Evolutionary conservation across 2,113 vertebrate genomes (phyloP).

Genomic region (Ciconia stormi): DNA sequence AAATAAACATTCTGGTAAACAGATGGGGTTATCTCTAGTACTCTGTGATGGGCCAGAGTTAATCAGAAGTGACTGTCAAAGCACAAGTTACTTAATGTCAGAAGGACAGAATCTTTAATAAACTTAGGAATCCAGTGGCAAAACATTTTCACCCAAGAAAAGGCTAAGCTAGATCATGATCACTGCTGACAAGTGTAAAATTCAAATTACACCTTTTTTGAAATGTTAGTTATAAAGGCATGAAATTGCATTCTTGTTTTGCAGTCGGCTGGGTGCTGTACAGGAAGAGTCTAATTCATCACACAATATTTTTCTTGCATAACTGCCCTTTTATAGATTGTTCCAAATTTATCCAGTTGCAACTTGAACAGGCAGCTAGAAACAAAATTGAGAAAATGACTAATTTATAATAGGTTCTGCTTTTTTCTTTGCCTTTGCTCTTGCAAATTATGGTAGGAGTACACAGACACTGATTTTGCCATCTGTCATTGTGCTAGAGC

Average conservation of each 20-base stretch:
- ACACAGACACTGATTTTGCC: neutral
- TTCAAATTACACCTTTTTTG: neutral
- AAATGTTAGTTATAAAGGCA: constrained; percentile 29
- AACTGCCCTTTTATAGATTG: constrained; percentile 1
- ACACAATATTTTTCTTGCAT: neutral
- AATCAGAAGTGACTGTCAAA: neutral
- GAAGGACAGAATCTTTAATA: neutral
- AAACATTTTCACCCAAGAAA: neutral
- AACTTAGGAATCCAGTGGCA: neutral
- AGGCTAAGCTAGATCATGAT: constrained; percentile 12
- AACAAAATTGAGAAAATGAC: neutral
- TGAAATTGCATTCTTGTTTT: constrained; percentile 43
- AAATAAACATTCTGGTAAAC: neutral
- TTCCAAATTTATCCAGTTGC: neutral
- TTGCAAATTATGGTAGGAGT: neutral
- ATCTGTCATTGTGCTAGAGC: neutral
- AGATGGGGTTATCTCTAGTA: neutral
- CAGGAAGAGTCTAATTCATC: constrained; percentile 16
- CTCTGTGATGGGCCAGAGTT: neutral
- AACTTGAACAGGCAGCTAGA: neutral
- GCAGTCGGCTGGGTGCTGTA: neutral
- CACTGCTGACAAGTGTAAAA: constrained; percentile 35
- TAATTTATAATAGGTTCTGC: neutral
- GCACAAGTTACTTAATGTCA: neutral
- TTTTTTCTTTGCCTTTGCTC: neutral